Base-by-base conservation (phyloP, 53 echinoderm and acorn worm species). In the Holothuria leucospilota region DNA sequence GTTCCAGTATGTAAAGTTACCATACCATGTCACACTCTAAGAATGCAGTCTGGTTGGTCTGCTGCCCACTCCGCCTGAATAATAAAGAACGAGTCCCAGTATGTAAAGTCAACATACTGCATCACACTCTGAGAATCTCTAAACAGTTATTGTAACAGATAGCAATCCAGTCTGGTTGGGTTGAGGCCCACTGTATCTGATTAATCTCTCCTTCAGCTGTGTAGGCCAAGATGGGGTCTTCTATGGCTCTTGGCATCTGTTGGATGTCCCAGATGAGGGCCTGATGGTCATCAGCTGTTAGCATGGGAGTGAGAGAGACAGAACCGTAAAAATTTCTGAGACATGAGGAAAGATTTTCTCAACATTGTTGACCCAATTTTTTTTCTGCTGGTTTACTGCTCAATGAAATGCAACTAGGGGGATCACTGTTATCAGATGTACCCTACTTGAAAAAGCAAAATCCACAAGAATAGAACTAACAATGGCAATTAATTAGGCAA, bases 241-340 rank as follows among this genome's bases (percentile, higher is more conserved):
- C 98, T 42, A 98, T 98, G 46, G 98, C 98, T 21, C 98, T 66
- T 0, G 98, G 98, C 98, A 98, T 98, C 72, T 98, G 98, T 38
- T 98, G 98, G 40, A 98, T 98, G 52, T 98, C 98, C 98, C 98
- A 98, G 69, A 98, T 98, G 72, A 98, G 64, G 20, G 98, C 98
- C 84, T 98, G 98, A 82, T 98, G 98, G 84, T 98, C 98, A 81
- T 98, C 98, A 25, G 93, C 98, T 98, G 90, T 14, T 62, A 60
- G 46, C 46, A 53, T 49, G 73, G 29, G 62, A 69, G 24, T 9
- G 11, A 29, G 14, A 27, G 5, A 20, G 56, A 52, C 13, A 13
- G 52, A 56, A 11, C 6, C 3, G 13, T 49, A 49, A 49, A 49
- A 11, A 4, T 42, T 11, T 6, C 20, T 21, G 42, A 51, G 20